These are phyloP conservation scores for Amphilophus citrinellus DNA, from an alignment of 2,113 vertebrate genomes.

Conservation along the genomic window DNA sequence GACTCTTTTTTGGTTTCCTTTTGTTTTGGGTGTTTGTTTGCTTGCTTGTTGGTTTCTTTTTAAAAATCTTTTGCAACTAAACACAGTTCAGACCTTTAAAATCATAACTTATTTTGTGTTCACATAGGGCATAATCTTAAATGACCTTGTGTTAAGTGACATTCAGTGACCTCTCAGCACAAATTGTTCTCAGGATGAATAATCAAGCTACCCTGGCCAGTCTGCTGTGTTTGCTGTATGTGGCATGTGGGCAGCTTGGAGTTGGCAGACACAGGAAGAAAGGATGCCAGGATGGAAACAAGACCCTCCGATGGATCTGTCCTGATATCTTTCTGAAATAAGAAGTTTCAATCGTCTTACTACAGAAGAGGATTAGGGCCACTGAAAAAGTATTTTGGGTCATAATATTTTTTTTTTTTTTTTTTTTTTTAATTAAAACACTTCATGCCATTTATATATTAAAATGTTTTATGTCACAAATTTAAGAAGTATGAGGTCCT, in stretches of 20 bases:
- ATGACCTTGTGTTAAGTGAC: slow-evolving; percentile 1
- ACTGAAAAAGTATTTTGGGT: background rate
- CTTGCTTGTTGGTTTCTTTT: background rate
- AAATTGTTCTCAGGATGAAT: background rate
- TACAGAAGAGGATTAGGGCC: background rate
- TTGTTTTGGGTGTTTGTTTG: background rate
- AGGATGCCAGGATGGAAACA: background rate
- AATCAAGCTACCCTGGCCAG: background rate
- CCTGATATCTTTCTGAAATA: background rate
- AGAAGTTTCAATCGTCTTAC: background rate
- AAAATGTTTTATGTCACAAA: fast-evolving
- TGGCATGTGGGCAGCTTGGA: background rate
- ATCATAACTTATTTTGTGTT: background rate
- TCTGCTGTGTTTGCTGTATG: slow-evolving; percentile 3
- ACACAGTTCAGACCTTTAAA: background rate
- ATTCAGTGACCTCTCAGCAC: background rate
- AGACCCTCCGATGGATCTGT: fast-evolving
- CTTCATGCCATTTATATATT: background rate
- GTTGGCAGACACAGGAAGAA: background rate
- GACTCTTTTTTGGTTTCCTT: background rate
- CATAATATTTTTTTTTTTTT: background rate
- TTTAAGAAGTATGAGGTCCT: background rate
- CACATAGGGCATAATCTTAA: background rate
- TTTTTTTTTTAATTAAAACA: background rate
- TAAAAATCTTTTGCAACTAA: background rate